Evolutionary conservation across 2,888 invertebrate species (phyloP).

Genomic region (Tetanocera ferruginea): DNA sequence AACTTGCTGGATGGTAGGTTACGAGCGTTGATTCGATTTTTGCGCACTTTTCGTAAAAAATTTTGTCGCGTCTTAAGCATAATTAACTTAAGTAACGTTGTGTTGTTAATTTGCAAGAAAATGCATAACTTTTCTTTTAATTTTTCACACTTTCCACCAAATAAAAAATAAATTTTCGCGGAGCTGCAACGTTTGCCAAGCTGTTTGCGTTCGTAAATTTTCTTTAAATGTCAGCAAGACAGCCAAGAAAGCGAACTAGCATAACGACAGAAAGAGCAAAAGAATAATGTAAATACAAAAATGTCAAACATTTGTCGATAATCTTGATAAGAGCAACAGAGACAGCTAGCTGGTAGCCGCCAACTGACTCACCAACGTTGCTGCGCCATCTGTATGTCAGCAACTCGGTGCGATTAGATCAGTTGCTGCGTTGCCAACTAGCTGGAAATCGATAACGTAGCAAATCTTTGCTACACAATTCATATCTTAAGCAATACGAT

Average conservation of each 20-base stretch:
- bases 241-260: not conserved
- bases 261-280: not conserved
- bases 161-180: slow-evolving; percentile 1
- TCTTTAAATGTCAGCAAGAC: slow-evolving; percentile 64
- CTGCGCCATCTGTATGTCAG: not conserved
- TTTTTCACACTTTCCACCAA: not conserved
- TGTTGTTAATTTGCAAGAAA: not conserved
- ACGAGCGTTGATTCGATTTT: not conserved
- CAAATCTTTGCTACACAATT: no score
- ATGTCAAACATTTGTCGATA: not conserved
- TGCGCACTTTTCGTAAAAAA: not conserved
- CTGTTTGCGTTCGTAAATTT: slow-evolving; percentile 65
- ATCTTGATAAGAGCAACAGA: not conserved
- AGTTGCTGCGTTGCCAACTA: not conserved
- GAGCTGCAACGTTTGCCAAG: not conserved
- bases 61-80: not conserved
- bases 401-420: not conserved
- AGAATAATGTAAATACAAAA: not conserved
- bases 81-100: not conserved
- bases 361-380: not conserved
- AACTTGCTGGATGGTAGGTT: no score
- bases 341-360: not conserved
- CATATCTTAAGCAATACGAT: no score
- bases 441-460: no score
- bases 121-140: not conserved